Evolutionary conservation across 2,797 vertebrate genomes (phyloP).

Genomic region (Ctenopoma kingsleyae): DNA sequence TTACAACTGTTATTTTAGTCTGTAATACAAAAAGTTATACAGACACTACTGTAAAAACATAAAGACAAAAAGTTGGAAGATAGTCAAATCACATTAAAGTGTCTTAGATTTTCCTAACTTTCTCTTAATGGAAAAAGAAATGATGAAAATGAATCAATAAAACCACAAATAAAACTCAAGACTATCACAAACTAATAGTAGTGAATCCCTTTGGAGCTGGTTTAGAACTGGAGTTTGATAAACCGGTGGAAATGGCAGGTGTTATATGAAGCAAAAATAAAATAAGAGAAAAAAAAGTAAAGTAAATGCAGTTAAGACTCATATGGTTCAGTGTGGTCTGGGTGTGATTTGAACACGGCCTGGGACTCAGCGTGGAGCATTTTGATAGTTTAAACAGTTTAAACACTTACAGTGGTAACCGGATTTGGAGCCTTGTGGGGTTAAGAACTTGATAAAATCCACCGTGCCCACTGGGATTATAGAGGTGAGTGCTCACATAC

Average conservation of each 20-base stretch:
- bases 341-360: conserved; percentile 43
- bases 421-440: conserved; percentile 82
- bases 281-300: conserved; percentile 39
- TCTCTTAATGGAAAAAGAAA: conserved; percentile 67
- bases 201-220: conserved; percentile 53
- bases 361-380: conserved; percentile 59
- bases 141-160: conserved; percentile 68
- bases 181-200: conserved; percentile 54
- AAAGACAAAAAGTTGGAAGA: conserved; percentile 30
- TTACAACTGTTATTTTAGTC: neutral
- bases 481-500: conserved; percentile 80
- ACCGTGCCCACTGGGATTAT: conserved; percentile 66
- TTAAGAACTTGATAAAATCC: conserved; percentile 82
- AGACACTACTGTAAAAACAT: conserved; percentile 1
- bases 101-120: conserved; percentile 46
- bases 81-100: conserved; percentile 40
- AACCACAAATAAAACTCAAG: conserved; percentile 44
- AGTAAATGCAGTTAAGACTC: conserved; percentile 70
- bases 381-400: conserved; percentile 77
- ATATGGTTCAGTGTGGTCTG: conserved; percentile 50
- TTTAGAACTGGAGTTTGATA: conserved; percentile 52
- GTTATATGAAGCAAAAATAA: conserved; percentile 71
- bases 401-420: conserved; percentile 82
- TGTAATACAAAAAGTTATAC: neutral
- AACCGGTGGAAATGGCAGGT: conserved; percentile 72